Evolutionary conservation across 2,113 vertebrate species (phyloP), one percentile per base, ranked within the genome.

Genomic region (Gallinago paraguaiae): DNA sequence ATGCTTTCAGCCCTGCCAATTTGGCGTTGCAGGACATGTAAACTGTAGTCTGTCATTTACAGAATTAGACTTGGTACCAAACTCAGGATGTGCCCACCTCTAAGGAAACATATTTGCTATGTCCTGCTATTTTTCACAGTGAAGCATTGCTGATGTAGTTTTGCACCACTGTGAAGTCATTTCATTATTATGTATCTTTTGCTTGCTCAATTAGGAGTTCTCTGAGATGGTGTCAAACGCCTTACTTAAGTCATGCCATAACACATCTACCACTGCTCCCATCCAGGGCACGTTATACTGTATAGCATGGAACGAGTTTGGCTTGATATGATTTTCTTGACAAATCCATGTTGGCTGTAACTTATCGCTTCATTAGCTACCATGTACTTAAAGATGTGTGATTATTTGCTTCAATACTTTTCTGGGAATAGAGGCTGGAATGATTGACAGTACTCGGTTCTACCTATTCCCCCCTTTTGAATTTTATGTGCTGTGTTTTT

Each of bases 391-490:
- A 92, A 93, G 69, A 89, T 9, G 22, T 43, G 43, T 27, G 33
- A 82, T 92, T 88, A 87, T 89, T 78, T 95, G 88, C 77, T 89
- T 87, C 77, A 79, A 10, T 87, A 82, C 57, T 72, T 89, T 71
- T 25, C 69, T 43, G 43, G 30, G 72, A 96, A 81, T 30, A 70
- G 72, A 88, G 27, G 46, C 51, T 65, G 43, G 31, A 75, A 86
- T 84, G 92, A 93, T 2, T 83, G 92, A 39, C 68, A 71, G 68
- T 51, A 59, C 79, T 65, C 65, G 67, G 61, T 41, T 74, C 19
- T 90, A 53, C 69, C 48, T 79, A 0, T 41, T 68, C 16, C 16
- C 31, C 25, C 4, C 23, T 48, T 89, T 17, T 57, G 22, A 93
- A 75, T 67, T 74, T 0, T 0, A 16, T 3, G 60, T 39, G 43